Evolutionary conservation across 64 coral and sea anemone genomes (phyloP).

Genomic region (Catalaphyllia jardinei): DNA sequence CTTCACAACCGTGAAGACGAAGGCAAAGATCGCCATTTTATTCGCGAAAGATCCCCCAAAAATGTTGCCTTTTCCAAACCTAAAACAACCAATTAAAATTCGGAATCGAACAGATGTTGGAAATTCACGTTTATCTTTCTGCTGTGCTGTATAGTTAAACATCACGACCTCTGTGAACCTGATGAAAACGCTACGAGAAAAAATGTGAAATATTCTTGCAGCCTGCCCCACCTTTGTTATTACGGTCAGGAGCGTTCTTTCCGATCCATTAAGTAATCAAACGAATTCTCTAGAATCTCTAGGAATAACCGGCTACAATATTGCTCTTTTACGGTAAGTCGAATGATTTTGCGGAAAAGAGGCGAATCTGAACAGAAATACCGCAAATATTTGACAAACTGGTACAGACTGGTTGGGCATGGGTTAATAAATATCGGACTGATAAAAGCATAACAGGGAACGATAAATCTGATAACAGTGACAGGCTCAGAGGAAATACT

Average conservation of each 20-base stretch:
- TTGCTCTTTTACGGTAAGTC: constrained; percentile 13
- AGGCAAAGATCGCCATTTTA: too few relatives aligned
- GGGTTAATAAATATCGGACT: background rate
- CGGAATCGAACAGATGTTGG: background rate
- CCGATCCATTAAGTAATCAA: background rate
- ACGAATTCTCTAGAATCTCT: constrained; percentile 17
- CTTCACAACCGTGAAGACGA: too few relatives aligned
- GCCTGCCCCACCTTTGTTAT: background rate
- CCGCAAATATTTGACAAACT: background rate
- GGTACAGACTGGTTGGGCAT: background rate
- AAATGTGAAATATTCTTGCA: background rate
- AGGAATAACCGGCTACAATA: background rate
- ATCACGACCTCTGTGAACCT: background rate
- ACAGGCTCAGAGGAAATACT: too few relatives aligned
- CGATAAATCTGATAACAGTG: too few relatives aligned
- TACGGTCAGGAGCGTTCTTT: background rate
- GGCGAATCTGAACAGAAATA: background rate
- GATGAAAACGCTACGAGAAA: background rate
- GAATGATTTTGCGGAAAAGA: background rate
- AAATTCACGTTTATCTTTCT: background rate
- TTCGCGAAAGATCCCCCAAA: too few relatives aligned
- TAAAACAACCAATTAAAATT: background rate
- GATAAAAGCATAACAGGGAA: too few relatives aligned
- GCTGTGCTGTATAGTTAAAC: background rate
- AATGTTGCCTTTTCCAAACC: background rate